Conservation (phyloP, 2,113 vertebrate genomes). For the Microcebus jonahi region DNA sequence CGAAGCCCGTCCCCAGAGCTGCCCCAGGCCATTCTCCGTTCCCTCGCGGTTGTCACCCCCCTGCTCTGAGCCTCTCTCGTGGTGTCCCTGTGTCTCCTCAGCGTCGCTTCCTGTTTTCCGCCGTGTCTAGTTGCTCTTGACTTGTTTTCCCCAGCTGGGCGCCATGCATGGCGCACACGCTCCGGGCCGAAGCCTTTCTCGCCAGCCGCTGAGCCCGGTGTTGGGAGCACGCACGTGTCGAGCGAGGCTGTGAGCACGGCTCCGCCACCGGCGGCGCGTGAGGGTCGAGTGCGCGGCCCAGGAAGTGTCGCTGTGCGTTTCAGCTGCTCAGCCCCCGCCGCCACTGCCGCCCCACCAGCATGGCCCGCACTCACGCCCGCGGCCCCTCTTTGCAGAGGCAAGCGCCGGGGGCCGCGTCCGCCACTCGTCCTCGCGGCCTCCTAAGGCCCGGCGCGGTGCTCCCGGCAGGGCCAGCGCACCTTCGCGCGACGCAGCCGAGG, state of each 20-base stretch:
- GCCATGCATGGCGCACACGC: background rate
- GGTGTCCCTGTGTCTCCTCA: background rate
- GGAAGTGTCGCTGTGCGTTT: background rate
- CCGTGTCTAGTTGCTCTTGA: background rate
- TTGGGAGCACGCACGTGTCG: too few species aligned
- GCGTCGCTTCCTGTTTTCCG: background rate
- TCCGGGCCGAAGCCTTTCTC: background rate
- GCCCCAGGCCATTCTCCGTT: fast-evolving
- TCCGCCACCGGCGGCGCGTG: background rate
- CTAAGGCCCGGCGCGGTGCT: too few species aligned
- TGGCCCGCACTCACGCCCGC: background rate
- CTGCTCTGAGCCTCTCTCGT: background rate
- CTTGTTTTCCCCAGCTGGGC: background rate
- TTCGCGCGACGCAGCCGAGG: background rate
- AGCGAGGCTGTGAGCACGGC: too few species aligned
- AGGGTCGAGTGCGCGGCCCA: background rate
- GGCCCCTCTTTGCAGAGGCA: too few species aligned
- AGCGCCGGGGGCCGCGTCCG: background rate
- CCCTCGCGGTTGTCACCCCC: fast-evolving
- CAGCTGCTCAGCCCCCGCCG: background rate
- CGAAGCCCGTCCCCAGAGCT: background rate
- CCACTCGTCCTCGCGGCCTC: background rate
- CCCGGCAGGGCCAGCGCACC: background rate
- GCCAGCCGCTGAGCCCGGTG: background rate
- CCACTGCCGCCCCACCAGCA: too few species aligned